Evolutionary conservation across 2,113 vertebrate genomes (phyloP).

Genomic region (Xerus inauris): DNA sequence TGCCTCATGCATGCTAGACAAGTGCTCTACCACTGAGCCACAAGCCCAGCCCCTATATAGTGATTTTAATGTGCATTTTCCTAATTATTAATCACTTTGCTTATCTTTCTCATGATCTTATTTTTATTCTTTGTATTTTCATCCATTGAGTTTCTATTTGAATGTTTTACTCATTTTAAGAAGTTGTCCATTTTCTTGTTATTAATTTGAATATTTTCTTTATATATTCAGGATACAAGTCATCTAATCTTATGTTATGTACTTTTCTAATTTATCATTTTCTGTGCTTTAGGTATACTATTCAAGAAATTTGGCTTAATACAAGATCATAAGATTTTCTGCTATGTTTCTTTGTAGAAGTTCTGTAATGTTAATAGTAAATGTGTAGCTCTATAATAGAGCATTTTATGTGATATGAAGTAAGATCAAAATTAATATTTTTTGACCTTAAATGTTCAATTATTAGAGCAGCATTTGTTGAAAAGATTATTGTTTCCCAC

Average conservation of each 20-base stretch:
- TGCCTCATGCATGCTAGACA: too few relatives aligned
- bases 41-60: too few relatives aligned
- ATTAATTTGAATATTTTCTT: background rate
- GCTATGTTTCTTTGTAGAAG: background rate
- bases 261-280: background rate
- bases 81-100: background rate
- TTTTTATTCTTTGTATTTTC: background rate
- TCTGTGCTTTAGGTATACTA: background rate
- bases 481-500: background rate
- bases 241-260: background rate
- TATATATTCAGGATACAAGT: background rate
- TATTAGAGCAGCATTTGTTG: background rate
- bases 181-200: background rate
- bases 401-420: background rate
- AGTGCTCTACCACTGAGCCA: too few relatives aligned
- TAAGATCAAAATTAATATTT: background rate
- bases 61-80: slow-evolving; percentile 11
- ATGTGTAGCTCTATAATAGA: background rate
- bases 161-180: background rate
- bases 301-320: background rate
- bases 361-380: background rate
- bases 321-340: background rate
- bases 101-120: background rate
- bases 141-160: background rate
- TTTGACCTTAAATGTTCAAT: background rate